Base-by-base conservation (phyloP, 1,140 invertebrate species). In the Penaeus vannamei region DNA sequence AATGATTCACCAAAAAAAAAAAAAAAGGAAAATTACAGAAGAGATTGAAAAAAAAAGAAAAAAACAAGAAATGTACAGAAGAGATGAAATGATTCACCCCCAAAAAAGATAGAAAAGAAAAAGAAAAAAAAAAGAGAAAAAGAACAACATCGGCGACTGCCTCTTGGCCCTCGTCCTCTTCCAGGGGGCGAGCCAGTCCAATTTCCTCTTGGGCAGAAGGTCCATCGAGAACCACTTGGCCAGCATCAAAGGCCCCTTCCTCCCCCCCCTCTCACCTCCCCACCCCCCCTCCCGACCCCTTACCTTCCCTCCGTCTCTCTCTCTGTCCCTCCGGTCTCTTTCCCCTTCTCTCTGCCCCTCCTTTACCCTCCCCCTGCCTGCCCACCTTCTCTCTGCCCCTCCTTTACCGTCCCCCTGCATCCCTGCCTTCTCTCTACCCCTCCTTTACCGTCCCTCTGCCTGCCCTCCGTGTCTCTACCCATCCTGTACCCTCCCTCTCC, bases 201-300 rank as follows among this genome's bases (percentile, higher is more conserved):
- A 46, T 83, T 84, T 84, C 84, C 53, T 72, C 60, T 90, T 83
- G 80, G 80, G 77, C 46, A 64, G 82, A 72, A 90, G 84, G 89
- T 89, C 76, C 90, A 89, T 89, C 86, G 83, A 36, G 79, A 59
- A 53, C 81, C 81, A 86, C 53, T 26, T 19, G 32, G 32, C 19
- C 20, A 32, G 60, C n/a, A 60, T 32, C 84, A 53, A 53, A 53
- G 53, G 53, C 53, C 53, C 20, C 85, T 59, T 46, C 69, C 85
- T 82, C 76, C n/a, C 66, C 66, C 66, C 32, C 19, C 66, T 19
- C 0, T 1, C 32, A 12, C 2, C 66, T n/a, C 0, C 66, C 53
- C 53, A 1, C 10, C 12, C 53, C 53, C 53, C 53, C 8, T 53
- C 17, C 53, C 53, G 1, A 53, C 53, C 46, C 12, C 53, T 12